These are phyloP conservation scores for Merodon equestris DNA, from an alignment of 2,888 invertebrate genomes.

Conservation along the genomic window DNA sequence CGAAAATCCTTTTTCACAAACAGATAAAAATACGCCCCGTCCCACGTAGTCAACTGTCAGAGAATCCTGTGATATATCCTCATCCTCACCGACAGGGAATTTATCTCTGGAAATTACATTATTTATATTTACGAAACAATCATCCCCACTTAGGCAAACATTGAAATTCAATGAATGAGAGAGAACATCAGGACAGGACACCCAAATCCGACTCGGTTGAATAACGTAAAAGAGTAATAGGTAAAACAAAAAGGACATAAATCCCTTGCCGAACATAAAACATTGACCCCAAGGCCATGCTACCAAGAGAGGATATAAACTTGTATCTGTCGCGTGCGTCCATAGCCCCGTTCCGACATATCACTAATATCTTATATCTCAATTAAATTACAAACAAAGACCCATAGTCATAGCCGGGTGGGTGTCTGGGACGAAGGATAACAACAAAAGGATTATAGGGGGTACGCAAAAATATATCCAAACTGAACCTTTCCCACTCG, in stretches of 20 bases:
- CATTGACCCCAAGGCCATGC: slow-evolving; percentile 28
- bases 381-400: slow-evolving; percentile 63
- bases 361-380: slow-evolving; percentile 59
- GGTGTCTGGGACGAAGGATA: slow-evolving; percentile 13
- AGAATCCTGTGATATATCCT: background rate
- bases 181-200: slow-evolving; percentile 2
- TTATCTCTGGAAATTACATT: slow-evolving; percentile 51
- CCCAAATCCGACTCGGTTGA: too few relatives aligned
- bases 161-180: slow-evolving; percentile 47
- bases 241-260: slow-evolving; percentile 53
- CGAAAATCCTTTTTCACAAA: slow-evolving; percentile 4
- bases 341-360: slow-evolving; percentile 1
- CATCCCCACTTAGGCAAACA: slow-evolving; percentile 58
- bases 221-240: background rate
- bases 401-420: slow-evolving; percentile 31
- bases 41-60: background rate
- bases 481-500: slow-evolving; percentile 22
- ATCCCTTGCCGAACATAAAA: slow-evolving; percentile 49
- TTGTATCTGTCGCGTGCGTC: background rate
- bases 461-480: slow-evolving; percentile 16
- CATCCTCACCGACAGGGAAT: slow-evolving; percentile 25
- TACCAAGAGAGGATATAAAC: background rate
- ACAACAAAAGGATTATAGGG: slow-evolving; percentile 44
- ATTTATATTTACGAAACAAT: slow-evolving; percentile 63
- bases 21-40: background rate